Base-by-base conservation (phyloP, 2,113 vertebrate genomes). In the Takifugu bimaculatus region DNA sequence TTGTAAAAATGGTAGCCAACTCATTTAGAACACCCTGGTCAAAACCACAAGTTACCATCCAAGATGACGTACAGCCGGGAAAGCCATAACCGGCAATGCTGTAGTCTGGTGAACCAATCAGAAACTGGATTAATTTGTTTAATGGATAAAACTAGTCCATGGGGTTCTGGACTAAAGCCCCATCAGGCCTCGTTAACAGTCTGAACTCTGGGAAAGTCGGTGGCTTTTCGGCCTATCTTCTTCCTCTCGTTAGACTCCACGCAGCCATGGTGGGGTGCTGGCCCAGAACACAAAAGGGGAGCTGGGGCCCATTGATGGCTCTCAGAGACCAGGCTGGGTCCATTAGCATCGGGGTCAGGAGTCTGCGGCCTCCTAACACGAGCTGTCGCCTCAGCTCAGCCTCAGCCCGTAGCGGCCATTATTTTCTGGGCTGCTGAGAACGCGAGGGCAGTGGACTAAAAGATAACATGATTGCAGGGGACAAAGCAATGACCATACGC, bases 401-500 rank as follows among this genome's bases (percentile, higher is more conserved):
- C 45, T 81, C 74, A 71, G 54, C 65, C 62, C 1, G 35, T 56
- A 48, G 70, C 74, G n/a, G 35, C 56, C 52, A 68, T 67, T 62
- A 66, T 65, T 67, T 75, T 78, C 66, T 35, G 49, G 75, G 65
- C 70, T 49, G 71, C 69, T 50, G 74, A 65, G 53, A 64, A 69
- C 9, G 67, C 13, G 52, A 59, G 68, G 62, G 42, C 26, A 28
- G 58, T 6, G 7, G 26, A 55, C 61, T 3, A 52, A 14, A 48
- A 15, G 52, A 32, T 4, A 47, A 57, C 70, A 14, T 29, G 59
- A 77, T 68, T 4, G 15, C 44, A 53, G 62, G 44, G 63, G 68
- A 72, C 55, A 78, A 63, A 75, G 65, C 72, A 75, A 83, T 65
- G 63, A 78, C 69, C 78, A 27, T 63, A 63, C 51, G 27, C 65